Base-by-base conservation (phyloP, 1,140 invertebrate species). In the Helicoverpa armigera region DNA sequence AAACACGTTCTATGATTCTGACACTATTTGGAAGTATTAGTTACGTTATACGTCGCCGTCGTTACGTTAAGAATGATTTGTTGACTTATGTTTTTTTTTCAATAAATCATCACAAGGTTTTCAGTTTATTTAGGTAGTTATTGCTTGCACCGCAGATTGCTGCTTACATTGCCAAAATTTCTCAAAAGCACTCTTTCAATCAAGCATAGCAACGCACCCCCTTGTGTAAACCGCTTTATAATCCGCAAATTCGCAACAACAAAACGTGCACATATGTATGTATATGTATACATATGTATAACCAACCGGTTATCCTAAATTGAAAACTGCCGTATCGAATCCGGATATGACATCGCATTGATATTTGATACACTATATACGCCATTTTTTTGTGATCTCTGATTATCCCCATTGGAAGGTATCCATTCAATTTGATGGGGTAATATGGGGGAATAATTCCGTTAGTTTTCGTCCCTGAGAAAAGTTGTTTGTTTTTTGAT, bases 351-450 rank as follows among this genome's bases (percentile, higher is more conserved):
- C 63, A 43, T 50, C 11, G 50, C 18, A 50, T 67, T 50, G 43
- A 67, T 67, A 67, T 67, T 67, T 67, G 63, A 67, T 67, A 67
- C 63, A 16, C 16, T 18, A 67, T 48, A 12, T 43, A 14, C 43
- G 29, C 43, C 3, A 43, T 65, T 67, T 67, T n/a, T 67, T 48
- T n/a, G 63, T 43, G 43, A 50, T 43, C 16, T 50, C 63, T 67
- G 63, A 67, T 67, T 67, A 67, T 67, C 63, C 63, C 48, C 63
- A 50, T 67, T 16, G 43, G 2, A 10, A 43, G 61, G 61, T 43
- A 43, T 9, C 61, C 35, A 65, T 65, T 65, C 31, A 67, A n/a
- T 67, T 67, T 67, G 63, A 67, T 67, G 63, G 48, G 63, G 63
- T 67, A 67, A 67, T 67, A 16, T 9, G 10, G 35, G 14, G 43